These are phyloP conservation scores for Cyanoramphus novaezelandiae DNA, from an alignment of 2,113 vertebrate species.

Conservation along the genomic window DNA sequence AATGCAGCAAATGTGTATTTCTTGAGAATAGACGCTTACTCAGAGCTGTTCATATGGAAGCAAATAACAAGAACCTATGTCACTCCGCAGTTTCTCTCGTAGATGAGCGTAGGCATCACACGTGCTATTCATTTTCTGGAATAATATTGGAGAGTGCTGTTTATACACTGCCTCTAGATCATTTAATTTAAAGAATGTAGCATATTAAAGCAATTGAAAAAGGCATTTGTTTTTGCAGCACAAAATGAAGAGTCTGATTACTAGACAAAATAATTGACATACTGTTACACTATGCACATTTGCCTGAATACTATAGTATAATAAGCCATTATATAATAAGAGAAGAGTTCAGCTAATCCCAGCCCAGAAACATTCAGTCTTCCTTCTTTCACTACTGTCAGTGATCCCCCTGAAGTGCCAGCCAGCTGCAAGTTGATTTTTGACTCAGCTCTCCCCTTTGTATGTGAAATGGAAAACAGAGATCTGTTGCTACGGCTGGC, in stretches of 20 bases:
- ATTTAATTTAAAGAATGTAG: conserved; percentile 14
- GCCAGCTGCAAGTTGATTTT: background rate
- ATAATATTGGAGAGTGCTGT: background rate
- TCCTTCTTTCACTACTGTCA: background rate
- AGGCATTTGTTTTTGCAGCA: background rate
- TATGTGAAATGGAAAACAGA: background rate
- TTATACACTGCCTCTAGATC: background rate
- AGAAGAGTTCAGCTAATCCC: background rate
- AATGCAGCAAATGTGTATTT: background rate
- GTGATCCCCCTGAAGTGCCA: background rate
- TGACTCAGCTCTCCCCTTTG: background rate
- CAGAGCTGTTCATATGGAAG: background rate
- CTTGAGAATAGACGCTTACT: background rate
- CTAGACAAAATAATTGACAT: background rate
- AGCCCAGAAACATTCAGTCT: background rate
- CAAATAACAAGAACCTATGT: background rate
- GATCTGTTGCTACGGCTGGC: background rate
- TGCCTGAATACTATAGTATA: background rate
- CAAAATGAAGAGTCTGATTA: background rate
- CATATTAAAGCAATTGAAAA: conserved; percentile 10
- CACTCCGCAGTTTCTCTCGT: background rate
- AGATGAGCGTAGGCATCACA: background rate
- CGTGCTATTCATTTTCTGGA: background rate
- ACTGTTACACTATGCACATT: background rate
- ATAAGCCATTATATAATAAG: background rate